Base-by-base conservation (phyloP, 2,888 invertebrate species). In the Drosophila vallismaia region DNA sequence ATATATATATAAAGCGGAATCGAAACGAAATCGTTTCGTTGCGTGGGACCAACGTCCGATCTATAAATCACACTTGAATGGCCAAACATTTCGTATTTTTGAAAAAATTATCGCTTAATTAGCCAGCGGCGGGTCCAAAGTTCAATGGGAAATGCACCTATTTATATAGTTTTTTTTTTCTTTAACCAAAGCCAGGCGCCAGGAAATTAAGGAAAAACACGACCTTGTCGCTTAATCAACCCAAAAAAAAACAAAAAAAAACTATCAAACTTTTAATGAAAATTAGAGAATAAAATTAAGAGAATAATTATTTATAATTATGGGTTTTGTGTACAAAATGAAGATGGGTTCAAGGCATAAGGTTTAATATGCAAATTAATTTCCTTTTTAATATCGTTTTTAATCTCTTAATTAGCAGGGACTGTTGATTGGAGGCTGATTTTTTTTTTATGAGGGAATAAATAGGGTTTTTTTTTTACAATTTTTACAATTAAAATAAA, bases 1-100 rank as follows among this genome's bases (percentile, higher is more conserved):
- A 44, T 7, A 14, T 7, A 56, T 38, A 31, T 29, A 50, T 9
- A 12, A 40, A 10, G 14, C 33, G 6, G 50, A 52, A 49, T 31
- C 60, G 52, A 55, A 63, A 53, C 29, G 40, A 45, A 36, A 52
- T 80, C 58, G 59, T 40, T 49, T 42, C 50, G 44, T 81, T 79
- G 76, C 82, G 85, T 75, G 82, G 82, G 76, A 73, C 58, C 62
- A 68, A 62, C 73, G 70, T 29, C 58, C 44, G 26, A 10, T 76
- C 86, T 80, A 81, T 84, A 81, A 81, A 81, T 81, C 80, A 86
- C 87, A 81, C 80, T 81, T 84, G 40, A 64, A 54, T 51, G 60
- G 44, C 28, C 44, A 19, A 29, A 45, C 58, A 45, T 3, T 33
- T 29, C 29, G 29, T 8, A 29, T 29, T 29, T 29, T n/a, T 45